Evolutionary conservation across 1,140 invertebrate genomes (phyloP), one percentile per base, ranked within the genome.

Genomic region (Drosophila repletoides): DNA sequence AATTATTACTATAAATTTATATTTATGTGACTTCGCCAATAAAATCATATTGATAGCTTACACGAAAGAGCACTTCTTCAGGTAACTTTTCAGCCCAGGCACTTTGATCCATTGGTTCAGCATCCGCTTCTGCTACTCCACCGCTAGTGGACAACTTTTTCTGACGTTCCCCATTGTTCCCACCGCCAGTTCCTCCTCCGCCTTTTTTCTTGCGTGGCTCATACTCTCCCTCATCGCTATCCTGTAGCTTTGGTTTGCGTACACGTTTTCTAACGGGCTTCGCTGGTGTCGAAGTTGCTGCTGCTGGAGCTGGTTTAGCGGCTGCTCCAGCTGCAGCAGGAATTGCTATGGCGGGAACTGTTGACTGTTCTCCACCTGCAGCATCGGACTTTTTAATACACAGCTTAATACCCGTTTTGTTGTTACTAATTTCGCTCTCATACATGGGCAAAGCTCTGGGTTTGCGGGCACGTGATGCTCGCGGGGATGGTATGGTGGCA

Each of bases 341-440:
- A n/a, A 19, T 21, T 7, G 52, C 10, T 10, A 38, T 17, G 6
- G 24, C 17, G n/a, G n/a, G 10, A 19, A 67, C 24, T 4, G 80
- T n/a, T n/a, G n/a, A n/a, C n/a, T n/a, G n/a, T n/a, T n/a, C n/a
- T n/a, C n/a, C n/a, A n/a, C n/a, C n/a, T n/a, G n/a, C n/a, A n/a
- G n/a, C 38, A 40, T 91, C 90, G 5, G 93, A 93, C 86, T 93
- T 94, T 72, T 92, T 93, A 26, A 94, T 94, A 73, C 92, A 91
- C 26, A 94, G 88, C 80, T 93, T 94, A 12, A 94, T 93, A 2
- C 93, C 92, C 67, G 93, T 92, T 69, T 93, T 92, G 75, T 93
- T 92, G 48, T 93, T 92, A 59, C 92, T 93, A 43, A 93, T 93
- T 73, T 90, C 88, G 67, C 89, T 90, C 51, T 90, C 89, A 55